Base-by-base conservation (phyloP, 1,140 invertebrate genomes). In the Plodia interpunctella region DNA sequence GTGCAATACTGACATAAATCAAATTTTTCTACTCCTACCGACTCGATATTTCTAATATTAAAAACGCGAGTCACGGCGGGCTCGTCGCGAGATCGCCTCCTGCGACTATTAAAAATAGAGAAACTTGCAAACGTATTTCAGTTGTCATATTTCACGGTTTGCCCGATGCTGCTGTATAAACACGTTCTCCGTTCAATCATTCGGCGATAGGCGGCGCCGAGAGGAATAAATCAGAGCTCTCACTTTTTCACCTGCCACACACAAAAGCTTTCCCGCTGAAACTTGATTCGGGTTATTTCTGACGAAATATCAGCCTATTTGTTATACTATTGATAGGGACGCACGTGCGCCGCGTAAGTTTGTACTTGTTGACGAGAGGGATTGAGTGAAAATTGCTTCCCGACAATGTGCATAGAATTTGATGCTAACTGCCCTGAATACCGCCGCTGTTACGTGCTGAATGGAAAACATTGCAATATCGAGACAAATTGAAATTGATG, bases 211-310 rank as follows among this genome's bases (percentile, higher is more conserved):
- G 80, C 83, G 83, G 83, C 83, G 80, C 75, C 83, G 80, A 78
- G 72, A 76, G 78, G 82, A 85, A 89, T 89, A 89, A 89, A 89
- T 89, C 87, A 89, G 76, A 77, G 73, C 70, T 78, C 78, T 79
- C 84, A 87, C 87, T 89, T 89, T 89, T 89, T 89, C 87, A 89
- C 87, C 87, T 89, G 87, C 84, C 87, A 89, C 81, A 80, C 82
- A 87, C 87, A 89, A 89, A 87, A 83, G 84, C 83, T 77, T 85
- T 86, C 81, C 69, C 75, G 82, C 76, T 84, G 82, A 87, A 89
- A 89, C 84, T 87, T 89, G 87, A 89, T 89, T 87, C 83, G 81
- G 81, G 83, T 89, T 87, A 87, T 87, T 89, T 87, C 84, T 87
- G 84, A 84, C 82, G 82, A 83, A 89, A 89, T 89, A 87, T 86